Evolutionary conservation across 2,888 invertebrate genomes (phyloP).

Genomic region (Platycheirus rosarum): DNA sequence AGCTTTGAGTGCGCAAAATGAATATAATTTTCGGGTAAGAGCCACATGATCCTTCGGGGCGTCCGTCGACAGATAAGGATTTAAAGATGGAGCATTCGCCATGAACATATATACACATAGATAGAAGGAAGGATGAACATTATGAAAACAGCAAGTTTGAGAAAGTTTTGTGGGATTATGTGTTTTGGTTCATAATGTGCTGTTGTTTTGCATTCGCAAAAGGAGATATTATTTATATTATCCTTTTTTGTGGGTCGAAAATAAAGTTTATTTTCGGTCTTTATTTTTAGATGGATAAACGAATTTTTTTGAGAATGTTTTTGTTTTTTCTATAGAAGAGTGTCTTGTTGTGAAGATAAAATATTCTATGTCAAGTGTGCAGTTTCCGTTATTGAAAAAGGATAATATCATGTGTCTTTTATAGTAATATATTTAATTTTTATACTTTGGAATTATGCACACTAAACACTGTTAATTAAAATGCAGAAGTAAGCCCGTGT

Average conservation of each 20-base stretch:
- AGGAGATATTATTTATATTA: slow-evolving; percentile 51
- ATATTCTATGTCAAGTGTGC: too few species aligned
- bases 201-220: slow-evolving; percentile 61
- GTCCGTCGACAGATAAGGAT: slow-evolving; percentile 57
- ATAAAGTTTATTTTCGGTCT: slow-evolving; percentile 7
- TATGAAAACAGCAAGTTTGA: slow-evolving; percentile 24
- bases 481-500: too few species aligned
- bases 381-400: too few species aligned
- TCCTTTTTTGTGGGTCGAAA: slow-evolving; percentile 21
- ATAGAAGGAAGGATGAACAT: neutral
- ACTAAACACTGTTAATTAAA: too few species aligned
- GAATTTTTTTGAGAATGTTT: too few species aligned
- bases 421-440: too few species aligned
- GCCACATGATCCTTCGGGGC: slow-evolving; percentile 71
- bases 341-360: too few species aligned
- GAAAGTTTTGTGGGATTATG: slow-evolving; percentile 52
- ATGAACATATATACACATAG: neutral
- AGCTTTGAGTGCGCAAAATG: slow-evolving; percentile 74
- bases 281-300: too few species aligned
- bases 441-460: too few species aligned
- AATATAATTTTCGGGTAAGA: slow-evolving; percentile 74
- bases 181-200: slow-evolving; percentile 70
- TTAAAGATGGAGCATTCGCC: neutral
- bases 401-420: too few species aligned
- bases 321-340: too few species aligned